These are phyloP conservation scores for Drosophila saltans DNA, from an alignment of 1,140 invertebrate species.

Conservation along the genomic window DNA sequence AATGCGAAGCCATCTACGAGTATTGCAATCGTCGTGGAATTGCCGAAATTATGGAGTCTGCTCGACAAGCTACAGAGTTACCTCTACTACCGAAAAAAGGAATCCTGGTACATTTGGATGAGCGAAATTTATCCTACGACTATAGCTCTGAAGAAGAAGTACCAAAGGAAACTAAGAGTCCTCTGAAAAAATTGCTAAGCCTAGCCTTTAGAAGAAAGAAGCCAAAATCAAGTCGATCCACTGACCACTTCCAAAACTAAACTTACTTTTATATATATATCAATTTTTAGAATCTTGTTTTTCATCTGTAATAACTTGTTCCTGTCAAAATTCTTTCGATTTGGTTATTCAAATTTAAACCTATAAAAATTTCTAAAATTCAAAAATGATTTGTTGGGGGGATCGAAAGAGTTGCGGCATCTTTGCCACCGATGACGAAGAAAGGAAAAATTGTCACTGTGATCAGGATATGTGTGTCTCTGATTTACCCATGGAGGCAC, in stretches of 20 bases:
- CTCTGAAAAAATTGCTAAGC: not conserved
- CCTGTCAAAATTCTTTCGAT: not conserved
- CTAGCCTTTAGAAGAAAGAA: not conserved
- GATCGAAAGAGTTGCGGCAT: constrained; percentile 28
- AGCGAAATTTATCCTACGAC: too few species aligned
- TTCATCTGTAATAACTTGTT: not conserved
- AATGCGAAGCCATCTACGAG: constrained; percentile 30
- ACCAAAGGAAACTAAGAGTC: not conserved
- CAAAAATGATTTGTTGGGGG: constrained; percentile 53
- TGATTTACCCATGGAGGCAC: constrained; percentile 1
- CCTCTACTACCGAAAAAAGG: not conserved
- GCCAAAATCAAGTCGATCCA: not conserved
- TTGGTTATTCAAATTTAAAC: not conserved
- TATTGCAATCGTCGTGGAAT: constrained; percentile 32
- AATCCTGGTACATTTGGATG: too few species aligned
- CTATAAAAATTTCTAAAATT: not conserved
- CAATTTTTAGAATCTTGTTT: too few species aligned
- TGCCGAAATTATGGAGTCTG: constrained; percentile 10
- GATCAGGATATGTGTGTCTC: constrained; percentile 25
- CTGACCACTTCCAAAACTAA: too few species aligned
- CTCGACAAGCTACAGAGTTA: rapidly evolving
- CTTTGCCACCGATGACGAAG: not conserved
- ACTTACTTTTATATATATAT: too few species aligned
- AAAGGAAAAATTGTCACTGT: constrained; percentile 1
- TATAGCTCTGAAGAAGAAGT: not conserved